Evolutionary conservation across 2,797 vertebrate species (phyloP).

Genomic region (Anguilla marmorata): DNA sequence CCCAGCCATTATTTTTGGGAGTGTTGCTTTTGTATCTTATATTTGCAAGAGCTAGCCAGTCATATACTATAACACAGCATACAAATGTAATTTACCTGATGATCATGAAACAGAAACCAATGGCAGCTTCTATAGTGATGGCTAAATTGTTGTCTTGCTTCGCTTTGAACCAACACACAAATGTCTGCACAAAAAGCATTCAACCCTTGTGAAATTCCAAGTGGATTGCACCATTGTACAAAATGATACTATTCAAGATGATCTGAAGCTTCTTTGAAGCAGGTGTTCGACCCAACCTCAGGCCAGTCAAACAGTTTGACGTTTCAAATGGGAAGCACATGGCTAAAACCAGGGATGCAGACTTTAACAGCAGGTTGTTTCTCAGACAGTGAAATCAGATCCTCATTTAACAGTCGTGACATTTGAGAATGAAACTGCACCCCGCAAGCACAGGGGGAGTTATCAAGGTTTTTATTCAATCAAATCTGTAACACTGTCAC

Average conservation of each 20-base stretch:
- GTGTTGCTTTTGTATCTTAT: too few relatives aligned
- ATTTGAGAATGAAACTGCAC: conserved; percentile 15
- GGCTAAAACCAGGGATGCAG: background rate
- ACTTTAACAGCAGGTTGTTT: background rate
- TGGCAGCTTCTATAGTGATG: too few relatives aligned
- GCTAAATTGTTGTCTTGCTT: too few relatives aligned
- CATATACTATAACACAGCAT: too few relatives aligned
- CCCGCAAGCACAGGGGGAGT: conserved; percentile 50
- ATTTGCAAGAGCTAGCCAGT: too few relatives aligned
- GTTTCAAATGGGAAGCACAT: background rate
- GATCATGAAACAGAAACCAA: too few relatives aligned
- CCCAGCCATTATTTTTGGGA: too few relatives aligned
- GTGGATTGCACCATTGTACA: background rate
- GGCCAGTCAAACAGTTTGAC: background rate
- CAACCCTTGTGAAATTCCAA: background rate
- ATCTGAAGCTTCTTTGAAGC: background rate
- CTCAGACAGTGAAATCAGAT: background rate
- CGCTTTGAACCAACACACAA: too few relatives aligned
- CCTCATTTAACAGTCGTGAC: background rate
- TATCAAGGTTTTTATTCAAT: conserved; percentile 60
- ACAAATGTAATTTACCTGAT: too few relatives aligned
- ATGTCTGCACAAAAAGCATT: too few relatives aligned
- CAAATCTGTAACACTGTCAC: conserved; percentile 55
- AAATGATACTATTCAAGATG: background rate
- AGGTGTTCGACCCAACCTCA: background rate